Base-by-base conservation (phyloP, 2,888 invertebrate genomes). In the Habrosyne pyritoides region DNA sequence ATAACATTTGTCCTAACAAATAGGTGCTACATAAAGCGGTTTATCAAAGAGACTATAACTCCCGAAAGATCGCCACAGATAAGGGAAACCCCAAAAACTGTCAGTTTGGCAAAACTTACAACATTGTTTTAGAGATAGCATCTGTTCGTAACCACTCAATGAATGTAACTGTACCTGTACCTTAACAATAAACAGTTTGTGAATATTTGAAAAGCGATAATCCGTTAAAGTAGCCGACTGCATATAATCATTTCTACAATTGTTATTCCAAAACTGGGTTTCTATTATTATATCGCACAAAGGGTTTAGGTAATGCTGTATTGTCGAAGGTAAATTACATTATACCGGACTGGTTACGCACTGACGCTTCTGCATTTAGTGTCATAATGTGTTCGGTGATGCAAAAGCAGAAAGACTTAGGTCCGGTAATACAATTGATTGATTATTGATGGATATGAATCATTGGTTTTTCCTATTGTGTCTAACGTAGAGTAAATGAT, bases 191-290 rank as follows among this genome's bases (percentile, higher is more conserved):
- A 62, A 63, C 63, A 56, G 68, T 36, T 18, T 42, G 42, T 71
- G 73, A 71, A 67, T 73, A 71, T 67, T 63, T 70, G 87, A 88
- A 89, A 81, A 73, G 78, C 73, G 67, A 70, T 91, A 89, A 91
- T 91, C 91, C 82, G 86, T 80, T 85, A 91, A 91, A 90, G 91
- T 91, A 89, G 89, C 91, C 91, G 91, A 87, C 83, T 68, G 76
- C 46, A 42, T 58, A 30, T 53, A 75, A 81, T 80, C 77, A 81
- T 81, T 79, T 79, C 75, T 73, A 81, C 87, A 87, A 87, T 84
- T 81, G 81, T 79, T 69, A 75, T 75, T 68, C 83, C 83, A 84
- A 87, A 78, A 71, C 78, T 80, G 71, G 55, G 59, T 70, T 69
- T 78, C 66, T 76, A 88, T 87, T 87, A 87, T 66, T 67, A 69